These are phyloP conservation scores for Eupithecia inturbata DNA, from an alignment of 2,888 invertebrate species.

Conservation along the genomic window DNA sequence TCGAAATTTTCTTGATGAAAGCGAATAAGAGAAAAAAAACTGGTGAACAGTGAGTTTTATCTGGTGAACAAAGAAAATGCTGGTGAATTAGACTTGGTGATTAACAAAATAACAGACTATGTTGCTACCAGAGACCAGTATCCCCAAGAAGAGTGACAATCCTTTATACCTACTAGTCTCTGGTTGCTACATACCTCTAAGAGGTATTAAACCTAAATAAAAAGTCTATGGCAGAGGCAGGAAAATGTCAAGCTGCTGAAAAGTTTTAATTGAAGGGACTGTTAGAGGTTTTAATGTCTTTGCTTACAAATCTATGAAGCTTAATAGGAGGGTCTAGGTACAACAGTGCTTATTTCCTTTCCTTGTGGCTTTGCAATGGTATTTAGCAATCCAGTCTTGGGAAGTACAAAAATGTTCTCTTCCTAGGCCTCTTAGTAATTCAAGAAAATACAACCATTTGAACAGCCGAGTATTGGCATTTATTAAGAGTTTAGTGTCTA, in stretches of 20 bases:
- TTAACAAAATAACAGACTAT: background rate
- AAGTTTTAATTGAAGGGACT: background rate
- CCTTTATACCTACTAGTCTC: no score
- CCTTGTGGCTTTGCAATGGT: background rate
- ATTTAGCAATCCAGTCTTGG: background rate
- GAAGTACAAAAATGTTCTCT: background rate
- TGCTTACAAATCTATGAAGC: background rate
- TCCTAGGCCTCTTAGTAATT: background rate
- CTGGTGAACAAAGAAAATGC: no score
- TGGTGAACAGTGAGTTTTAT: no score
- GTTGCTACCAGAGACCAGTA: no score
- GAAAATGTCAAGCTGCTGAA: background rate
- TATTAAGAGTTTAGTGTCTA: background rate
- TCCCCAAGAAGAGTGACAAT: no score
- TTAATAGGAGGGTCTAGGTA: background rate
- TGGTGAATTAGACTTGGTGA: no score
- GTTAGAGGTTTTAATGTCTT: background rate
- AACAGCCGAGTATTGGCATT: background rate
- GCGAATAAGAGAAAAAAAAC: background rate
- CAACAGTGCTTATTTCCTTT: background rate
- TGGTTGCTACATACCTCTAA: no score
- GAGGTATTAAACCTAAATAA: no score
- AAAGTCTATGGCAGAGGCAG: background rate
- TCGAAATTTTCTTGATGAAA: background rate
- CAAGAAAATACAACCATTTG: background rate